Base-by-base conservation (phyloP, 2,888 invertebrate genomes). In the Aleiodes testaceus region DNA sequence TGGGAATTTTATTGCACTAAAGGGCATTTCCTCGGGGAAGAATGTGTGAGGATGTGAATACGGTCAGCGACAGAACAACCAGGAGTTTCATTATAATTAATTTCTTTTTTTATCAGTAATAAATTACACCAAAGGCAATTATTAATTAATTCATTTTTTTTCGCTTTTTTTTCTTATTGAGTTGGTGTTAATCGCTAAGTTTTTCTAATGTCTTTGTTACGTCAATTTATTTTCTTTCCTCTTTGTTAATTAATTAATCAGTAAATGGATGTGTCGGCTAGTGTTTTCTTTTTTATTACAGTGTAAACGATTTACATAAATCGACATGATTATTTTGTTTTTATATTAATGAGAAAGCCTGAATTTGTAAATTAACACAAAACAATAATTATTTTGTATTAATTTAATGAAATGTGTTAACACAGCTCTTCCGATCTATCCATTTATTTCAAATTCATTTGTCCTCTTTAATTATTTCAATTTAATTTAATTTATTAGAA, bases 51-150 rank as follows among this genome's bases (percentile, higher is more conserved):
- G 74, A 72, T 77, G 36, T 36, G 36, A 63, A 78, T 76, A 73
- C 65, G 73, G 59, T 79, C 77, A 76, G 80, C 77, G 78, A 81
- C 75, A 75, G 74, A 81, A 82, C 80, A 84, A 84, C 80, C 81
- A 79, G 74, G 74, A 72, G 74, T 79, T 78, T 78, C 77, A 78
- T 49, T 47, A 20, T 52, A n/a, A 12, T 49, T 16, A 47, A 16
- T 12, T n/a, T 12, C 12, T 6, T 12, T 22, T 6, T 22, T 16
- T 80, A 53, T 75, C 78, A 80, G 79, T 81, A 85, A 85, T 85
- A 86, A 86, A 85, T 86, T 83, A 85, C 84, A 85, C 80, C 81
- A 83, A 52, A 82, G 80, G 80, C 80, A 81, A 68, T 55, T 80
- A 75, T 85, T 83, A 79, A 79, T 80, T 59, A 11, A 20, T 59